A percentile compares a stretch with the other conserved stretches of the same genome.
phyloP scores from a whole-genome alignment of 1,140 invertebrate species.

The Teleopsis dalmanni region DNA sequence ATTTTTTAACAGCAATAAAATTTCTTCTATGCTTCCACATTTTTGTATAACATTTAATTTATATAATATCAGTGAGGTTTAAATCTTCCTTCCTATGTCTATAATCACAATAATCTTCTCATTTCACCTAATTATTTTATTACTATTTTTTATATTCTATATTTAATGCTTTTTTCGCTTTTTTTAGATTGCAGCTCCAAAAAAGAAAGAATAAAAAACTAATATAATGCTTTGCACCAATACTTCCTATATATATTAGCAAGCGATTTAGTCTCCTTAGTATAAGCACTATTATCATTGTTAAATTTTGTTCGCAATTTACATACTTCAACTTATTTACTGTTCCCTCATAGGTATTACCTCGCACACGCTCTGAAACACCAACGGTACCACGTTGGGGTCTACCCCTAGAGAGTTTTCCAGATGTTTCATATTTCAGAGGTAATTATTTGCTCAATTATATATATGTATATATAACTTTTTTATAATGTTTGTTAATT shows the following conservation, averaged over 20 bases:
- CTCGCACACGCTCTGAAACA: slow-evolving; percentile 59
- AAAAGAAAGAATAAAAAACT: slow-evolving; percentile 42
- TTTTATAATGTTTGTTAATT: not conserved
- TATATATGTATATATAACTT: not conserved
- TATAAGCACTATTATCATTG: too few species aligned
- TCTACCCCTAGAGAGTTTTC: slow-evolving; percentile 38
- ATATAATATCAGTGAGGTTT: too few species aligned
- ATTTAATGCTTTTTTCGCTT: slow-evolving; percentile 17
- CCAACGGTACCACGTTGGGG: slow-evolving; percentile 53
- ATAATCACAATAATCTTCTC: too few species aligned
- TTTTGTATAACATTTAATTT: not conserved
- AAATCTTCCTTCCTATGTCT: too few species aligned
- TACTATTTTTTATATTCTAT: too few species aligned
- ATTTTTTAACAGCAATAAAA: not conserved
- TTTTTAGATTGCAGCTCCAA: slow-evolving; percentile 41
- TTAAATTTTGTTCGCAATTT: too few species aligned
- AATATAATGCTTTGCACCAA: too few species aligned
- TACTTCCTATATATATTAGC: too few species aligned
- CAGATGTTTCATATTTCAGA: slow-evolving; percentile 50
- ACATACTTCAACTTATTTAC: too few species aligned
- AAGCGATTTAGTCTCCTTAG: too few species aligned
- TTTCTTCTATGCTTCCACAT: not conserved
- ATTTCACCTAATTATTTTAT: too few species aligned
- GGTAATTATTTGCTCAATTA: slow-evolving; percentile 45
- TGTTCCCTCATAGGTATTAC: slow-evolving; percentile 58